phyloP scores from a whole-genome alignment of 2,113 vertebrate species.

The Nesoenas mayeri region DNA sequence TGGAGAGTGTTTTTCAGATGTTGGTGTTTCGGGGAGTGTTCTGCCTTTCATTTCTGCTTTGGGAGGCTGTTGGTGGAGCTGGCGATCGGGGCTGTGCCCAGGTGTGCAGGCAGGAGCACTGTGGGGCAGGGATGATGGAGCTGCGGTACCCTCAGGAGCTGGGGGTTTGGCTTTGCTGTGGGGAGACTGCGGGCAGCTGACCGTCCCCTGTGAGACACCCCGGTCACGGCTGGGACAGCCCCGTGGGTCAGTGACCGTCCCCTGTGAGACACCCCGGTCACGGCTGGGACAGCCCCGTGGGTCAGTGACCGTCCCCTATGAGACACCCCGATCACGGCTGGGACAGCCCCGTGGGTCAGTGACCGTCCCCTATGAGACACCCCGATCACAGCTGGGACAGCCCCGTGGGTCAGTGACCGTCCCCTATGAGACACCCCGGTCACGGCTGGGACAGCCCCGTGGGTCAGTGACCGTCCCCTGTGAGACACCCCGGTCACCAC shows the following conservation, averaged over 20 bases:
- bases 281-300: neutral
- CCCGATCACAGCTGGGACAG: no score
- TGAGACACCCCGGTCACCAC: no score
- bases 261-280: no score
- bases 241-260: no score
- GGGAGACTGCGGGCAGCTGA: neutral
- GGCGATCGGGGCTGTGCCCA: neutral
- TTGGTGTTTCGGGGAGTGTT: neutral
- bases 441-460: no score
- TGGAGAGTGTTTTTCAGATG: neutral
- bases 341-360: neutral
- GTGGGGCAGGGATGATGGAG: rapidly evolving
- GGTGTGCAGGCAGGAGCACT: neutral
- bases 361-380: neutral
- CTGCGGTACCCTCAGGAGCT: neutral
- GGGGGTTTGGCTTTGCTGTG: neutral
- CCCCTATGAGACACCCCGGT: no score
- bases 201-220: no score
- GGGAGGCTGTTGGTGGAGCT: neutral
- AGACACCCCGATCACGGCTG: no score
- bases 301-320: no score
- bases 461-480: no score
- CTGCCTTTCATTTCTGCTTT: neutral
- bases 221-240: no score
- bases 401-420: neutral